Conservation (phyloP, 1,140 invertebrate species). For the Eumeta japonica region DNA sequence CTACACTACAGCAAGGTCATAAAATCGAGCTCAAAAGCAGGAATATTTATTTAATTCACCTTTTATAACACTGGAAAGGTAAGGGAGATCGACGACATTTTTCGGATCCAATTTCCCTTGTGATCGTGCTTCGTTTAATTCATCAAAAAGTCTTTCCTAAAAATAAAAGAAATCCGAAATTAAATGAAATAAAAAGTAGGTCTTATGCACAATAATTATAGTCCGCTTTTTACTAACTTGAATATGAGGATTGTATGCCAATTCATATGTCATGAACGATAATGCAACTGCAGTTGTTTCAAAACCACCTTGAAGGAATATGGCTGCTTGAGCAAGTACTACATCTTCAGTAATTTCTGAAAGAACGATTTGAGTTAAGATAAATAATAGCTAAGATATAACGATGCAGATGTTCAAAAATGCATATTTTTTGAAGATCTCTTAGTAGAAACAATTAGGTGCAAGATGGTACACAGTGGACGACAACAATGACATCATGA, state of each 20-base stretch:
- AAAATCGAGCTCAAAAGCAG: too few species aligned
- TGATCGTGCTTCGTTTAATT: constrained; percentile 18
- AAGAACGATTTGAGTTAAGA: too few species aligned
- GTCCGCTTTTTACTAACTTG: constrained; percentile 17
- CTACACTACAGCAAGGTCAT: too few species aligned
- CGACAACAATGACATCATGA: too few species aligned
- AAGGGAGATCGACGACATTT: constrained; percentile 11
- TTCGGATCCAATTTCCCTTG: constrained; percentile 13
- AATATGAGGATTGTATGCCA: constrained; percentile 17
- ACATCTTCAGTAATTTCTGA: constrained; percentile 21
- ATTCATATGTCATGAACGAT: constrained; percentile 15
- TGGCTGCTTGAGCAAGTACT: constrained; percentile 23
- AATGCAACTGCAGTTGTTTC: constrained; percentile 17
- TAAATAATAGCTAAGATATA: too few species aligned
- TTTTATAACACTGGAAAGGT: constrained; percentile 19
- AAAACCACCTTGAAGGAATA: constrained; percentile 24
- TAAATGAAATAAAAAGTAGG: too few species aligned
- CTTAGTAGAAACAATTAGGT: too few species aligned
- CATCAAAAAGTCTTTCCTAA: constrained; percentile 24
- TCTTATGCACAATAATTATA: not conserved
- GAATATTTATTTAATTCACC: constrained; percentile 11
- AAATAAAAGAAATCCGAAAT: constrained; percentile 4
- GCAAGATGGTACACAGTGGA: too few species aligned
- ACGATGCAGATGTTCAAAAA: too few species aligned
- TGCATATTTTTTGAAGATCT: too few species aligned